Conservation (phyloP, 2,113 vertebrate genomes). For the Prochilodus magdalenae region DNA sequence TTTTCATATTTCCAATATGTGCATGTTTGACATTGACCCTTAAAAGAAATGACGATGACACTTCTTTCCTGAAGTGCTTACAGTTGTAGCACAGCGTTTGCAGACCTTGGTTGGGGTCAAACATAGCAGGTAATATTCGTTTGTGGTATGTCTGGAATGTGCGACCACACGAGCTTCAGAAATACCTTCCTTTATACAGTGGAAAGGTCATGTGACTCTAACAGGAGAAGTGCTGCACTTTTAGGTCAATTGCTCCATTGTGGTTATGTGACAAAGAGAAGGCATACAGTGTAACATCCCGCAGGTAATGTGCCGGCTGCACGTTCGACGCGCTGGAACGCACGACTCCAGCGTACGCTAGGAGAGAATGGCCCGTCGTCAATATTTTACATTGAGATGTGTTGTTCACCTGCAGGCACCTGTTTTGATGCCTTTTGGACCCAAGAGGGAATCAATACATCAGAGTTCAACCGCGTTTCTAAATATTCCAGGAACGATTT, state of each 20-base stretch:
- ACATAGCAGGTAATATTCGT: not conserved
- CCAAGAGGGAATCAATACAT: slow-evolving; percentile 51
- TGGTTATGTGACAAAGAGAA: not conserved
- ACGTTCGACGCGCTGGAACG: not conserved
- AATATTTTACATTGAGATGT: not conserved
- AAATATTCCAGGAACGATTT: slow-evolving; percentile 63
- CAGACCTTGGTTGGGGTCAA: not conserved
- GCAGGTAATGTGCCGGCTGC: not conserved
- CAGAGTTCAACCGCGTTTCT: slow-evolving; percentile 60
- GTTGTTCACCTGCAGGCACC: slow-evolving; percentile 47
- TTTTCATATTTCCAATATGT: too few species aligned
- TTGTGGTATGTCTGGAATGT: not conserved
- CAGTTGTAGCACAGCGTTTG: not conserved
- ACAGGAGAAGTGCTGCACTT: not conserved
- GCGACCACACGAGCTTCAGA: not conserved
- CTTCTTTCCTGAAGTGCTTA: not conserved
- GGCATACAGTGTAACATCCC: not conserved
- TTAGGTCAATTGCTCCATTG: not conserved
- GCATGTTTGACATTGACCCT: not conserved
- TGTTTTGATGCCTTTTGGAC: slow-evolving; percentile 50
- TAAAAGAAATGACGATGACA: not conserved
- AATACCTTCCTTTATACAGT: not conserved
- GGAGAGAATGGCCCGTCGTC: not conserved
- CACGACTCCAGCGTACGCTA: not conserved
- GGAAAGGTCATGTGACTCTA: slow-evolving; percentile 1